Conservation (phyloP, 1,140 invertebrate genomes). For the Tetraneura akinire region DNA sequence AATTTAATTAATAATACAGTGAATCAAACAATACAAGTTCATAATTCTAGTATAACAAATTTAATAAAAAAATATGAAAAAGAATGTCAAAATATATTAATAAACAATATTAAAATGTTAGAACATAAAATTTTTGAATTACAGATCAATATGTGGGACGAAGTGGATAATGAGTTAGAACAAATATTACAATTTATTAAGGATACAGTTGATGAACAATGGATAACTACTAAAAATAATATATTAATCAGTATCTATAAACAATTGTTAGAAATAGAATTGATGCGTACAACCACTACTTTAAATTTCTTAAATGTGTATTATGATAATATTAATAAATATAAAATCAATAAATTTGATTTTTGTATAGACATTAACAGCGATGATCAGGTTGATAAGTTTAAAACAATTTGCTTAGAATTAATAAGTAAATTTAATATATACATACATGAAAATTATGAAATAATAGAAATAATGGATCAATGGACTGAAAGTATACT, state of each 20-base stretch:
- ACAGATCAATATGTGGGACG: constrained; percentile 27
- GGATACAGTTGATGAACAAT: neutral
- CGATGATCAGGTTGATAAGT: neutral
- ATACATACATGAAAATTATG: neutral
- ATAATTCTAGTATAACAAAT: neutral
- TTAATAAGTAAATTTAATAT: constrained; percentile 1
- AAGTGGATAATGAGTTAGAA: constrained; percentile 12
- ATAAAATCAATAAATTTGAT: neutral
- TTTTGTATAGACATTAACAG: neutral
- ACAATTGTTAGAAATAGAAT: constrained; percentile 12
- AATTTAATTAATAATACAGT: neutral
- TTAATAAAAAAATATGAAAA: constrained; percentile 5
- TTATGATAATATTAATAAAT: constrained; percentile 26
- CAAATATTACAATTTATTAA: neutral
- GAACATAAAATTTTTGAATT: constrained; percentile 2
- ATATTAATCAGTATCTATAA: neutral
- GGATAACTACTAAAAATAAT: neutral
- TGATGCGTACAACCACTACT: neutral
- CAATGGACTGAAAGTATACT: neutral
- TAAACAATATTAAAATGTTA: neutral
- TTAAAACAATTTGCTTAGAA: neutral
- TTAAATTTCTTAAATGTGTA: constrained; percentile 13
- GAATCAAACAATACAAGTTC: neutral
- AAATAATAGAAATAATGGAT: neutral
- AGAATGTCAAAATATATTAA: neutral